Conservation (phyloP, 2,888 invertebrate species). For the Patella pellucida region DNA sequence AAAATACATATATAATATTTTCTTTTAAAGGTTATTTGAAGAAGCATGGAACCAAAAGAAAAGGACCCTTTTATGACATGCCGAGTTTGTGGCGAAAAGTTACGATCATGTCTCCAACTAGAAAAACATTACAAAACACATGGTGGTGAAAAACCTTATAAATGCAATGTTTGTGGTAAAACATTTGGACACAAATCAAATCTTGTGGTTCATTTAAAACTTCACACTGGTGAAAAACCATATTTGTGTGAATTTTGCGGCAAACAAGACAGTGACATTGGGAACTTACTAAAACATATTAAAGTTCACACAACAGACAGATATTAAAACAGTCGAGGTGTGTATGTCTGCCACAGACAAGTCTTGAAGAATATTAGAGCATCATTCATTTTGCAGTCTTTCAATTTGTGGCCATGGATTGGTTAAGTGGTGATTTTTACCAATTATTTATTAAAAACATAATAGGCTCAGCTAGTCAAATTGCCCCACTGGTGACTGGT, state of each 20-base stretch:
- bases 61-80: background rate
- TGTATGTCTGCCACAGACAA: too few species aligned
- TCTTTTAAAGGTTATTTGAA: too few species aligned
- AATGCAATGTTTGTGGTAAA: background rate
- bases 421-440: too few species aligned
- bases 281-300: background rate
- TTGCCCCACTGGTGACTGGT: too few species aligned
- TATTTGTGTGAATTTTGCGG: slow-evolving; percentile 4
- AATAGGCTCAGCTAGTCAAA: too few species aligned
- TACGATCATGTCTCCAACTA: background rate
- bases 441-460: too few species aligned
- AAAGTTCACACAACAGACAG: background rate
- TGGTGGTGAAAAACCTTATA: background rate
- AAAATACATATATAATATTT: too few species aligned
- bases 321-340: too few species aligned
- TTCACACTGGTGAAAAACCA: background rate
- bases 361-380: too few species aligned
- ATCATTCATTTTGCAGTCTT: too few species aligned
- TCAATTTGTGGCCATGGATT: too few species aligned
- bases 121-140: slow-evolving; percentile 7
- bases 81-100: background rate
- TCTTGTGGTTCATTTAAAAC: background rate
- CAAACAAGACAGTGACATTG: slow-evolving; percentile 5
- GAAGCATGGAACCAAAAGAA: too few species aligned
- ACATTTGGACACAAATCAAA: background rate